Evolutionary conservation across 2,113 vertebrate genomes (phyloP).

Genomic region (Oncorhynchus masou): DNA sequence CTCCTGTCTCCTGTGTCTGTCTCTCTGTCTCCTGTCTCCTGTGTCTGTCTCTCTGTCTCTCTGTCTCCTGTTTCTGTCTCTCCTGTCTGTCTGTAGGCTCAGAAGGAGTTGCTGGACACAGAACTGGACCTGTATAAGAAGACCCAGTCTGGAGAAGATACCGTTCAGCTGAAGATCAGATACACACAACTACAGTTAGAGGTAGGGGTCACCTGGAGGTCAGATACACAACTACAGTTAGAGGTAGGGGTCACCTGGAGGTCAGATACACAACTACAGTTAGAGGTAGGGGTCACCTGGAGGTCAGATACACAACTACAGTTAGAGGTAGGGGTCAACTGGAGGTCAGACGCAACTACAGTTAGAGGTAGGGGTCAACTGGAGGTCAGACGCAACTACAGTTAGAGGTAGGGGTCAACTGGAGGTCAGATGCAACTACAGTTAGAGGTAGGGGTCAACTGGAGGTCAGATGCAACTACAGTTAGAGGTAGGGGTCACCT

Average conservation of each 20-base stretch:
- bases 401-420: too few relatives aligned
- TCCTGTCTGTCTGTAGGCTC: slow-evolving; percentile 82
- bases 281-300: too few relatives aligned
- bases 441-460: slow-evolving; percentile 60
- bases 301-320: too few relatives aligned
- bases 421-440: too few relatives aligned
- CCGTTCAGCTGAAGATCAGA: slow-evolving; percentile 87
- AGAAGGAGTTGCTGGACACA: slow-evolving; percentile 93
- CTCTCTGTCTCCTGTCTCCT: not conserved
- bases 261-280: too few relatives aligned
- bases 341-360: too few relatives aligned
- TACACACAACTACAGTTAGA: slow-evolving; percentile 94
- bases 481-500: not conserved
- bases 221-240: slow-evolving; percentile 53
- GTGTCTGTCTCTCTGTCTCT: not conserved
- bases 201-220: slow-evolving; percentile 63
- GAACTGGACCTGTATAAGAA: slow-evolving; percentile 97
- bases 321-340: too few relatives aligned
- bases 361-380: too few relatives aligned
- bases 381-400: too few relatives aligned
- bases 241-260: too few relatives aligned
- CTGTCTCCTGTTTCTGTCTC: not conserved
- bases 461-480: slow-evolving; percentile 91
- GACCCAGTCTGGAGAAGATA: slow-evolving; percentile 93
- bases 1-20: not conserved